Conservation (phyloP, 2,797 vertebrate species). For the Eupleurogrammus muticus region DNA sequence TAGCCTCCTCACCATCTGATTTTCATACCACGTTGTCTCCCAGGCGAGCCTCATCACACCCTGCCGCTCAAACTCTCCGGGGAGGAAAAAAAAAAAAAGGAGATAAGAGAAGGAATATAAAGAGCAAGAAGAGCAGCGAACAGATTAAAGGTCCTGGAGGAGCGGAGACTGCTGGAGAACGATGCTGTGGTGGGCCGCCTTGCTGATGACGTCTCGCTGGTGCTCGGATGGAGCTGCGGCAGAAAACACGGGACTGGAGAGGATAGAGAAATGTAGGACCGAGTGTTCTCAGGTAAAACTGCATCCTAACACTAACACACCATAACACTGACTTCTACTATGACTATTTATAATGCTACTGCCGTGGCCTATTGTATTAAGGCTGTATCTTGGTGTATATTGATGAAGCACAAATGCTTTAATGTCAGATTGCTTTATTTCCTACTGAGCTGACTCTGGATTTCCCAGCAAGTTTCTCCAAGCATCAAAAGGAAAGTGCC, state of each 20-base stretch:
- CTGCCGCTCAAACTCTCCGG: neutral
- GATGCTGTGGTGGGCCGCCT: conserved; percentile 51
- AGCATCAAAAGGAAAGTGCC: neutral
- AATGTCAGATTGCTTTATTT: neutral
- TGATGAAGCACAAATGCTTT: neutral
- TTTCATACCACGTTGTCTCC: neutral
- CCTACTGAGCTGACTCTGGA: neutral
- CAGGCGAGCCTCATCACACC: neutral
- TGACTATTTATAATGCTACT: neutral
- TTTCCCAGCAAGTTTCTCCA: neutral
- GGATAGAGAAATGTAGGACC: conserved; percentile 66
- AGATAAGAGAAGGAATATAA: neutral
- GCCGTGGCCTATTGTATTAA: neutral
- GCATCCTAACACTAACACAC: neutral
- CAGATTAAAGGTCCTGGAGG: neutral
- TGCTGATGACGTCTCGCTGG: conserved; percentile 57
- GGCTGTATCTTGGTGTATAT: too few relatives aligned
- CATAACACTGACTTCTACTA: neutral
- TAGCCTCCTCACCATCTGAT: conserved; percentile 2
- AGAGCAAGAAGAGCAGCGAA: neutral
- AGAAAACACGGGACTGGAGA: conserved; percentile 60
- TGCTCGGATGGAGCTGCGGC: conserved; percentile 54
- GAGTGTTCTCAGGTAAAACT: conserved; percentile 79
- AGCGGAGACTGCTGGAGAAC: conserved; percentile 50
- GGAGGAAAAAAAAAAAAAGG: neutral